Conservation (phyloP, 2,888 invertebrate species). For the Arrhopalites spinosus region DNA sequence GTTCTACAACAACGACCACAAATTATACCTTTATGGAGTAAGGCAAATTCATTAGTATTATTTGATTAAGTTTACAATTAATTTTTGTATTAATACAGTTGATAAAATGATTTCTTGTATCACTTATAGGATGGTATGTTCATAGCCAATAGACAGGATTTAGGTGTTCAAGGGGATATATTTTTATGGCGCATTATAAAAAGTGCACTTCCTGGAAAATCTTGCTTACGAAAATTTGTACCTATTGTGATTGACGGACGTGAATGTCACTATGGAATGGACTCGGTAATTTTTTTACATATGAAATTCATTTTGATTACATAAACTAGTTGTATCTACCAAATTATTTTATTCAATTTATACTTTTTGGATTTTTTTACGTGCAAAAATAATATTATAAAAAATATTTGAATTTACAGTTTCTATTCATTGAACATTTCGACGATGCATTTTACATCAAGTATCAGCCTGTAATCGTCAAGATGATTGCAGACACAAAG, state of each 20-base stretch:
- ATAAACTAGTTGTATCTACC: not conserved
- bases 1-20: not conserved
- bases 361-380: not conserved
- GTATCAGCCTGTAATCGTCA: constrained; percentile 29
- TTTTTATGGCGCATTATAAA: constrained; percentile 25
- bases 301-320: not conserved
- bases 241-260: constrained; percentile 30
- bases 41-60: not conserved
- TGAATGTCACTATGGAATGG: constrained; percentile 26
- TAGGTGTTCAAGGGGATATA: not conserved
- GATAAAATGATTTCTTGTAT: not conserved
- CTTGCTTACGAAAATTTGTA: constrained; percentile 22
- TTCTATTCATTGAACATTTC: not conserved
- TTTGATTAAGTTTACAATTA: not conserved
- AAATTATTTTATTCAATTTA: not conserved
- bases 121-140: constrained; percentile 20
- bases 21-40: not conserved
- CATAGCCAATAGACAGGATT: constrained; percentile 14
- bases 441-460: constrained; percentile 13
- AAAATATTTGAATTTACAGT: constrained; percentile 9
- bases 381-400: not conserved
- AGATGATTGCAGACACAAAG: constrained; percentile 11
- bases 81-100: not conserved
- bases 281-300: constrained; percentile 22
- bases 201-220: not conserved